Conservation (phyloP, 2,797 vertebrate genomes). For the Lateolabrax maculatus region DNA sequence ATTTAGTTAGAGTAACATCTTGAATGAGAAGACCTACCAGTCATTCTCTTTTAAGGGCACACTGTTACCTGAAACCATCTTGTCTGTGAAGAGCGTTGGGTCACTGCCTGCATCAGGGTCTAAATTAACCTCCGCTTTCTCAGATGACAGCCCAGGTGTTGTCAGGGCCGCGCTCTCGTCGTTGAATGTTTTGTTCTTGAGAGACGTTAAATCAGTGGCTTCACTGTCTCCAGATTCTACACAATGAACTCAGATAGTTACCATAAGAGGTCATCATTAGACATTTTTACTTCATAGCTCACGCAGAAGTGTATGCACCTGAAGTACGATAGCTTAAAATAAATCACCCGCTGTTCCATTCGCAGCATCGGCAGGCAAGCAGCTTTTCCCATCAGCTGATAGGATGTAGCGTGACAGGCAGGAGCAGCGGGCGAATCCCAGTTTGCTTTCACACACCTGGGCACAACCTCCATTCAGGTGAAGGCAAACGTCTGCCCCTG, state of each 20-base stretch:
- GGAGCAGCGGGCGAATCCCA: slow-evolving; percentile 82
- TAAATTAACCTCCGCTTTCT: slow-evolving; percentile 24
- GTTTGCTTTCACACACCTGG: slow-evolving; percentile 89
- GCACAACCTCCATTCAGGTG: slow-evolving; percentile 90
- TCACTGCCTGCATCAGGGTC: slow-evolving; percentile 34
- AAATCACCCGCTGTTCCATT: slow-evolving; percentile 80
- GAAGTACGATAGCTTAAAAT: background rate
- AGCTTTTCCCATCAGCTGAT: slow-evolving; percentile 81
- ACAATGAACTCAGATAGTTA: background rate
- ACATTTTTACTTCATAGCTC: background rate
- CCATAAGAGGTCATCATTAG: background rate
- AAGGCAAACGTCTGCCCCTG: slow-evolving; percentile 88
- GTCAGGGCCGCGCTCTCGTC: slow-evolving; percentile 54
- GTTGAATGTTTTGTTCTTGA: slow-evolving; percentile 65
- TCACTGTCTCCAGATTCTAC: slow-evolving; percentile 66
- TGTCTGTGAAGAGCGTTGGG: slow-evolving; percentile 83
- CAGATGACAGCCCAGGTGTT: slow-evolving; percentile 3
- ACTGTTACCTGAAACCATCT: slow-evolving; percentile 91
- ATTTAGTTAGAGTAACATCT: background rate
- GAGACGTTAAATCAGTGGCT: slow-evolving; percentile 37
- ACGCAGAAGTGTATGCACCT: background rate
- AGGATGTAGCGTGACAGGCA: slow-evolving; percentile 82
- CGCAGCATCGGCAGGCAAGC: slow-evolving; percentile 58
- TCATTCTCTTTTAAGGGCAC: accelerated
- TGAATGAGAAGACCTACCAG: background rate